A percentile compares a stretch with the other conserved stretches of the same genome.
Conservation (phyloP, 2,113 vertebrate genomes). For the Rattus norvegicus region GRCr8 NC_086020.1:224197501-224198000, state of each 20-base stretch:
- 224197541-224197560: neutral
- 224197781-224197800: neutral
- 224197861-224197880: neutral
- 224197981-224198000: neutral
- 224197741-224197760: neutral
- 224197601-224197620: neutral
- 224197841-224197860: neutral
- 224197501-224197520: neutral
- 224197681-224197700: neutral
- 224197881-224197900: neutral
- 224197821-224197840: slow-evolving; percentile 36
- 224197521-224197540: slow-evolving; percentile 15
- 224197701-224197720: neutral
- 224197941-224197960: neutral
- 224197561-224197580: slow-evolving; percentile 6
- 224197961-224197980: neutral
- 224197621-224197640: neutral
- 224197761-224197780: neutral
- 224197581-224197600: neutral
- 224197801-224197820: neutral
- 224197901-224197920: neutral
- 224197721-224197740: neutral
- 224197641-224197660: neutral
- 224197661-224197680: neutral
- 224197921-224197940: neutral